Base-by-base conservation (phyloP, 2,888 invertebrate genomes). In the Dastarcus helophoroides region DNA sequence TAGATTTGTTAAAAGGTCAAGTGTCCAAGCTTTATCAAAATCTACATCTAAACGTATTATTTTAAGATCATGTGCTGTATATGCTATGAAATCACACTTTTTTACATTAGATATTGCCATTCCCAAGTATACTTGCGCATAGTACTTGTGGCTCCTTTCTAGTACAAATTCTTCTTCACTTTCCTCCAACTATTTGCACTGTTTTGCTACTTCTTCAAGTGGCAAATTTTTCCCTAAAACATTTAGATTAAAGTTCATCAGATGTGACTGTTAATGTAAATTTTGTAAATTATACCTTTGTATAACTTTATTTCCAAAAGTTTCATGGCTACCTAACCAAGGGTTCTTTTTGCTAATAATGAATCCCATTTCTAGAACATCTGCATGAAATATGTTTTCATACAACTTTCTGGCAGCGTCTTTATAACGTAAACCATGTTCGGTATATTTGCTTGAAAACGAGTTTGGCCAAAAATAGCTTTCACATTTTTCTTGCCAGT, bases 391-490 rank as follows among this genome's bases (percentile, higher is more conserved):
- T 7, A 17, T 7, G 6, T 17, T 17, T n/a, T 17, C 19, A n/a
- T 17, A 17, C 6, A n/a, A 7, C 19, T n/a, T 17, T n/a, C 19
- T 17, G 6, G 19, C 19, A 6, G n/a, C 19, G 19, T 17, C 19
- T n/a, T 17, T n/a, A n/a, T 7, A 17, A 17, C n/a, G 6, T 6
- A n/a, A 7, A 17, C 19, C 19, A 17, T 17, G 19, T 17, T n/a
- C 6, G 6, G n/a, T n/a, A n/a, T 17, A 17, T 6, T n/a, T 6
- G 19, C n/a, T 17, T 6, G 19, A 17, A 17, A 17, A 17, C 19
- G 19, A n/a, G 19, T 7, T 17, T n/a, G 19, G 19, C 19, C 19
- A 17, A 17, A 17, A 17, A 17, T 17, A 17, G 19, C 19, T 17
- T 6, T 17, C n/a, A 6, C 6, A 17, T n/a, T 17, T 17, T 17